Evolutionary conservation across 1,140 invertebrate species (phyloP), one percentile per base, ranked within the genome.

Genomic region (Notospermus geniculatus): DNA sequence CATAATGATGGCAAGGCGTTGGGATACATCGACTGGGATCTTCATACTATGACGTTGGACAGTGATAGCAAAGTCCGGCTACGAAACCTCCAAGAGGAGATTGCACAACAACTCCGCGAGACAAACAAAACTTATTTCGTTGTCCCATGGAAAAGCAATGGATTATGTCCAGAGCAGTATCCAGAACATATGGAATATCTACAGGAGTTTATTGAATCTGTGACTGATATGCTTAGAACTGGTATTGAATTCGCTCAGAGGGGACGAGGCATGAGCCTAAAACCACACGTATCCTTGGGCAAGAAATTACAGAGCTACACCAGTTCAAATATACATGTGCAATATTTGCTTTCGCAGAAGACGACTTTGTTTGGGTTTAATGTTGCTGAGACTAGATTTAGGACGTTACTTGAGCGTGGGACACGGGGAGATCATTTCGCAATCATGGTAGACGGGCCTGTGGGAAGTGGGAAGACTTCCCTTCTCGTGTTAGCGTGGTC

Each of bases 391-490:
- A 5, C 9, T 7, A 52, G 25, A 52, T 22, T 52, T 27, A 52
- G 25, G 13, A 54, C 63, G 15, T 50, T 66, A 23, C 27, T 71
- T 22, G 58, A 63, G 5, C 57, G 50, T 13, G 65, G 67, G 11
- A 36, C 55, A n/a, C 61, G 59, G 15, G 23, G 39, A 7, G 67
- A 71, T 13, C 71, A 73, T 43, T 57, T 67, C 11, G 54, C 69
- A 9, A 62, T 69, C 11, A 59, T 73, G 17, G 60, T 71, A 11
- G 66, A 63, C 55, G 71, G 69, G 11, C 55, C 55, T 36, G 50
- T 60, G 11, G 61, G 65, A 19, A 68, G 57, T 25, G 69, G 71
- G 5, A 73, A 71, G 29, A 63, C 67, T 4, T 59, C 41, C 2
- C 60, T 73, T 43, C 29, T 71, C 22, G 59, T 64, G 1, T 15